Base-by-base conservation (phyloP, 2,888 invertebrate genomes). In the Myathropa florea region DNA sequence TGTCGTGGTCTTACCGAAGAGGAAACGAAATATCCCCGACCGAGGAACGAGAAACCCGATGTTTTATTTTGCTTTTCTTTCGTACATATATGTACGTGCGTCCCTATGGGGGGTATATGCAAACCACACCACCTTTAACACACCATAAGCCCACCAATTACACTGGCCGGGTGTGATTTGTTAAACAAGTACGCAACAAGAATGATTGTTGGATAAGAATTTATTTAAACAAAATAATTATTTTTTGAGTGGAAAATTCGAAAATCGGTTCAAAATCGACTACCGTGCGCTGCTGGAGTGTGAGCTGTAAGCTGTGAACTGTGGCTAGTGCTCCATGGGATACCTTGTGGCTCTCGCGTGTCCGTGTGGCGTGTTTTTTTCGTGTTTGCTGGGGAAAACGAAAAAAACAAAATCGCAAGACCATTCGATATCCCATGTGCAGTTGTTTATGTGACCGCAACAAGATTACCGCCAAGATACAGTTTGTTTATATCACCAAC, bases 21-120 rank as follows among this genome's bases (percentile, higher is more conserved):
- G 73, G 68, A 26, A 83, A 65, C 33, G 46, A 78, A 78, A 75
- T 71, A 75, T 68, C 63, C 63, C n/a, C 30, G 72, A 71, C n/a
- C 53, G 53, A 53, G 53, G 18, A 61, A 75, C 28, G 57, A 53
- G 12, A 53, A 21, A 80, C 59, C 33, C 33, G 6, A 9, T 7
- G 6, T 33, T 33, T 33, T 33, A 9, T 6, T 6, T 10, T 10
- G 33, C 33, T n/a, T n/a, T n/a, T n/a, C n/a, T n/a, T n/a, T n/a
- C 33, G 46, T 18, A 18, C 18, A 7, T 46, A 0, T 14, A 59
- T 68, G 71, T 53, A 77, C 76, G 67, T 68, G 67, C 77, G 82
- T 81, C 72, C 73, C 83, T 73, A 82, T 75, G 78, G 82, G 85
- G 77, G 82, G 85, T 70, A 73, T 65, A 73, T 61, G 30, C 60